Base-by-base conservation (phyloP, 1,140 invertebrate genomes). In the Drosophila lacertosa region DNA sequence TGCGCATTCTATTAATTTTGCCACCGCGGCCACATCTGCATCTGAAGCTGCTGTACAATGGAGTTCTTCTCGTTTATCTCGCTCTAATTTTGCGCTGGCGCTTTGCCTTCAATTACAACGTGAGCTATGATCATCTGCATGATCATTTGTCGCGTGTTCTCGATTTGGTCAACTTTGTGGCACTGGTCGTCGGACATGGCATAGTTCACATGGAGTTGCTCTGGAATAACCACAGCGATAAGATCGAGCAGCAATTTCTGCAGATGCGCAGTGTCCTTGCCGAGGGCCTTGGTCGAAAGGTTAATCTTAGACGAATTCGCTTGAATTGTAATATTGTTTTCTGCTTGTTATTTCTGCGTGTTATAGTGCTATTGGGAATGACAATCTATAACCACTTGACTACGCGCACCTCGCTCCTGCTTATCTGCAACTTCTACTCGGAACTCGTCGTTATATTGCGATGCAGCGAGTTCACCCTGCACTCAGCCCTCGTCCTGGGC, bases 381-480 rank as follows among this genome's bases (percentile, higher is more conserved):
- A 66, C 69, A 15, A 22, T 66, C 1, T 35, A 29, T 10, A 59
- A 67, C 18, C 39, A 29, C n/a, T 13, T 57, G 0, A 44, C 2
- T 0, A 20, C 24, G 9, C 50, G 13, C 0, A 33, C 15, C 1
- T 45, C 26, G 0, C 20, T 39, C 3, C n/a, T 73, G 7, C 50
- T 73, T 2, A 32, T 62, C 10, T 29, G 24, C 13, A 50, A 60
- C 24, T 37, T 62, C 9, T 73, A 68, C 29, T 68, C 70, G 20
- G 57, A 73, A 24, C 1, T 73, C n/a, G 55, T 62, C 1, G 24
- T 73, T 0, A 59, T 53, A 1, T 18, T 73, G 10, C 55, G 64
- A 4, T 62, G 57, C 35, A 20, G 35, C 5, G 70, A 73, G 22
- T 73, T 68, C 20, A 55, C 54, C 18, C 29, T 73, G 9, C 42